Base-by-base conservation (phyloP, 1,140 invertebrate species). In the Carposina sasakii region DNA sequence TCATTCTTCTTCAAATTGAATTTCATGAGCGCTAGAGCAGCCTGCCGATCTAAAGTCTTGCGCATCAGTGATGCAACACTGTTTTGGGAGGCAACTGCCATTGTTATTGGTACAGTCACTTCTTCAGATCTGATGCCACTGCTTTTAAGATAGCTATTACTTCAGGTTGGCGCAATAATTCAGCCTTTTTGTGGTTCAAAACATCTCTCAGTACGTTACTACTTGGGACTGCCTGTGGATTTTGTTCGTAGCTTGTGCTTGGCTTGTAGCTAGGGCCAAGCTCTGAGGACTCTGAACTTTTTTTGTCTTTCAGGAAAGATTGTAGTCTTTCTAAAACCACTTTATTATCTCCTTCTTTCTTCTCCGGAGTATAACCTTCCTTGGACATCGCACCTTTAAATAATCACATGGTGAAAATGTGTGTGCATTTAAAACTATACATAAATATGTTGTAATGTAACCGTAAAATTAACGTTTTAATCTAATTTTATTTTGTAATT, bases 241-340 rank as follows among this genome's bases (percentile, higher is more conserved):
- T 72, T 47, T 69, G 74, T 36, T 86, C 85, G 22, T 71, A 72
- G 34, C 78, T 75, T n/a, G 78, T 77, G 50, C 74, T 73, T 3
- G 81, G 77, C 54, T 76, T 77, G 42, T 73, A 79, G 23, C 54
- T 63, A 4, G 56, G 36, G 39, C 54, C 52, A 3, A 70, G 17
- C 30, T 84, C 82, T 1, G 56, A 21, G 13, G 50, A 48, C 55
- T 86, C 81, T 10, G 63, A 61, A 43, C 67, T 79, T 33, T 65
- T 78, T 52, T 85, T 86, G 57, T 86, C 85, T 63, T 86, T 86
- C 34, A 86, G 54, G 58, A 77, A 86, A 1, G 71, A 71, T 44
- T 86, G 85, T 26, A 86, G 61, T 67, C 71, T 81, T 53, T 85
- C 85, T 37, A 85, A 67, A 48, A 86, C 81, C 9, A 75, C 67